Base-by-base conservation (phyloP, 1,140 invertebrate species). In the Linepithema humile region DNA sequence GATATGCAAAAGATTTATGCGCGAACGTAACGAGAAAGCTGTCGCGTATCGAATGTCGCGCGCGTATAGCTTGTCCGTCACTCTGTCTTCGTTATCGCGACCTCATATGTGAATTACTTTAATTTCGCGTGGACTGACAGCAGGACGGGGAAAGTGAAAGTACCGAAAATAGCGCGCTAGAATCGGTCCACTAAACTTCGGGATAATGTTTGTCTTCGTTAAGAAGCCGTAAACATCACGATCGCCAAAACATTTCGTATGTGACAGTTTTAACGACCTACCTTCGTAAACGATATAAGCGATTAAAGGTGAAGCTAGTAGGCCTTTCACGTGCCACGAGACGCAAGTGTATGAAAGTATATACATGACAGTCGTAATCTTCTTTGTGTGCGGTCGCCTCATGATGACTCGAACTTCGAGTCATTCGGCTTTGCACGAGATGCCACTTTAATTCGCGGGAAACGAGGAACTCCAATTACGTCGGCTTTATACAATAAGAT, bases 261-360 rank as follows among this genome's bases (percentile, higher is more conserved):
- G 57, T 53, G 85, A 87, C 83, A 87, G 83, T 85, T 82, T 85
- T 85, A 82, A 85, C 57, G 35, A 48, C 55, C 20, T 20, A 17
- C 57, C n/a, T n/a, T n/a, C 53, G 50, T 85, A 82, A 87, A 85
- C 75, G 50, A 40, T 83, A 64, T 69, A 53, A 38, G 55, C 69
- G 60, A 74, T 88, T 64, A 87, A 88, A 88, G 82, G 60, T 88
- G 75, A 87, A 64, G 60, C 20, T 74, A 48, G 32, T 55, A 62
- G 20, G 82, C 83, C 86, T 88, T 85, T 87, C 86, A 87, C 86
- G 50, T 60, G 50, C 23, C 69, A 40, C 20, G 48, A 62, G n/a
- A 29, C 29, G 59, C 17, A 20, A 38, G 17, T 48, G 48, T 20
- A 23, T n/a, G 26, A 38, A 64, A 2, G 35, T 29, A 17, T 45